These are phyloP conservation scores for Coturnix japonica DNA, from an alignment of 2,113 vertebrate species.

Conservation along the genomic window DNA sequence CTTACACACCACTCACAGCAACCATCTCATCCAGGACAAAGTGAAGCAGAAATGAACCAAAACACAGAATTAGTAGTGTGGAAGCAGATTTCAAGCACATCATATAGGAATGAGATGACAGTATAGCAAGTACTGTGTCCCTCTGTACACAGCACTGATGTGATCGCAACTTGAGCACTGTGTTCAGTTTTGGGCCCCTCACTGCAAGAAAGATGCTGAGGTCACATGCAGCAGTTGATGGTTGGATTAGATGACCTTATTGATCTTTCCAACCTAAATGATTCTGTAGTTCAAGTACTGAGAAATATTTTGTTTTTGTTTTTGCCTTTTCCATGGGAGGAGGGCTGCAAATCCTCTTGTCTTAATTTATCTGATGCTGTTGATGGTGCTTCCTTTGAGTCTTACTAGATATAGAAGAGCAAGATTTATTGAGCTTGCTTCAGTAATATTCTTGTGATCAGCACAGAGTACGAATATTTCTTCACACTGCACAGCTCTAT, in stretches of 20 bases:
- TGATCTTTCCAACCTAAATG: too few relatives aligned
- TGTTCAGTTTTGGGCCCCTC: too few relatives aligned
- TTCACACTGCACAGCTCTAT: background rate
- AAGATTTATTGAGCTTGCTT: background rate
- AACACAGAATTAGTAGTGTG: background rate
- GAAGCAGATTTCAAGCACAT: background rate
- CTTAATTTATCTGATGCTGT: background rate
- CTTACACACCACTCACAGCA: accelerated
- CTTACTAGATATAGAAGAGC: background rate
- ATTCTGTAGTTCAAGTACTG: background rate
- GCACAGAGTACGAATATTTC: background rate
- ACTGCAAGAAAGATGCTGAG: too few relatives aligned
- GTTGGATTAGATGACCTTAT: too few relatives aligned
- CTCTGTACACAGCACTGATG: too few relatives aligned
- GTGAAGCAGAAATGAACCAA: background rate
- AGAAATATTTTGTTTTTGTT: background rate
- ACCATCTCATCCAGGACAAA: background rate
- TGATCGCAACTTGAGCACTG: too few relatives aligned
- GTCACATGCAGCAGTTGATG: too few relatives aligned
- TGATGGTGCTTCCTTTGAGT: background rate
- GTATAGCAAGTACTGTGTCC: background rate
- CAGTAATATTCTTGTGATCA: background rate
- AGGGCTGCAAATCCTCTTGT: background rate
- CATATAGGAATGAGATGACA: background rate
- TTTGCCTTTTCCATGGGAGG: background rate